Conservation (phyloP, 2,888 invertebrate species). For the Drosophila koepferae region DNA sequence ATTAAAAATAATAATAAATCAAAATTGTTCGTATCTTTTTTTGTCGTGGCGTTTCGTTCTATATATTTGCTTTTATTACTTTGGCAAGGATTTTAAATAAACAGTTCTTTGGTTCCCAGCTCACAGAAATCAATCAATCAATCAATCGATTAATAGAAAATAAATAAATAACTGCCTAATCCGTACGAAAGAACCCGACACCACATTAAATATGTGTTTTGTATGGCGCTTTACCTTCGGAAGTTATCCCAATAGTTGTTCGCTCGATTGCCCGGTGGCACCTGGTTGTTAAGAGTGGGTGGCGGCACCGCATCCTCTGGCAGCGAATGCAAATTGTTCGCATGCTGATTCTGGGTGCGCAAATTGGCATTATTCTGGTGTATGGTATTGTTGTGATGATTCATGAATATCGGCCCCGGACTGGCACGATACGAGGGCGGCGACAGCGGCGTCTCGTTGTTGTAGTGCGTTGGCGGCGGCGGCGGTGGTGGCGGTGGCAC, state of each 20-base stretch:
- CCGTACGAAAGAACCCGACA: constrained; percentile 39
- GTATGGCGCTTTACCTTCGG: constrained; percentile 88
- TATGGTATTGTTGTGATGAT: constrained; percentile 85
- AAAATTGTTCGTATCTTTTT: constrained; percentile 26
- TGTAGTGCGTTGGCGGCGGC: constrained; percentile 71
- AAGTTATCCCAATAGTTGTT: constrained; percentile 98
- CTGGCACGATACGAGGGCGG: constrained; percentile 75
- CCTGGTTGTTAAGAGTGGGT: constrained; percentile 92
- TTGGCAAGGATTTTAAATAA: constrained; percentile 34
- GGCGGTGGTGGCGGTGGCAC: constrained; percentile 70
- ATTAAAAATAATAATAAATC: constrained; percentile 25
- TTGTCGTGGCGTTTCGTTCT: constrained; percentile 38
- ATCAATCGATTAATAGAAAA: constrained; percentile 11
- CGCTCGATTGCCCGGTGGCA: constrained; percentile 94
- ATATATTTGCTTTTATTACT: constrained; percentile 52
- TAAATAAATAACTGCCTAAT: constrained; percentile 40
- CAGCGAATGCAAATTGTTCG: constrained; percentile 74
- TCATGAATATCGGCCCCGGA: constrained; percentile 84
- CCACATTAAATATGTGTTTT: constrained; percentile 28
- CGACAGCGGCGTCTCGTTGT: constrained; percentile 80
- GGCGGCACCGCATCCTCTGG: constrained; percentile 71
- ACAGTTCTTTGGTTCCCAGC: constrained; percentile 43
- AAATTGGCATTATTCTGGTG: constrained; percentile 84
- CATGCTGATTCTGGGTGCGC: constrained; percentile 82
- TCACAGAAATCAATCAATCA: constrained; percentile 21